Base-by-base conservation (phyloP, 2,888 invertebrate species). In the Aromia moschata region DNA sequence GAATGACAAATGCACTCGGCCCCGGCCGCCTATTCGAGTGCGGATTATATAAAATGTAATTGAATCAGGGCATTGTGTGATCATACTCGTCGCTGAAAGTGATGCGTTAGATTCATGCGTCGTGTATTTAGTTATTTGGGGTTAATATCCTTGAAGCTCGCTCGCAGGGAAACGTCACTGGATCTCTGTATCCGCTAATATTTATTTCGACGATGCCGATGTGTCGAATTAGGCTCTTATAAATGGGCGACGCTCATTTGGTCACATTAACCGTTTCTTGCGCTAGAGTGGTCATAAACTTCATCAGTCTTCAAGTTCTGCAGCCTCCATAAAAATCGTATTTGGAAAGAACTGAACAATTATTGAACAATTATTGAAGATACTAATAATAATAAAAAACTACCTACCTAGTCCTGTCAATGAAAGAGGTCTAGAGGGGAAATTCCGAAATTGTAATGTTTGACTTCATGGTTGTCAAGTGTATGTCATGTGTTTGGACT, bases 1-100 rank as follows among this genome's bases (percentile, higher is more conserved):
- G 77, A 72, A 79, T 80, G 80, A 80, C 80, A 80, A 80, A 80
- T 80, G 80, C 80, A 80, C 78, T 78, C 77, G 71, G 73, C 66
- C 70, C 70, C 65, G n/a, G 69, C 64, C 70, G 71, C 71, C 74
- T 70, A 75, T 79, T 77, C 78, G 77, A 75, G 78, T 79, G 79
- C 79, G 77, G 78, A 80, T 80, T 79, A 79, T 80, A 80, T 79
- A 78, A 79, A 80, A 79, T 76, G 78, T 80, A 80, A 80, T 80
- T 79, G 79, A 80, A 79, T 80, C 78, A 74, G 70, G n/a, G 70
- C 67, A 76, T 77, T 77, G 74, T n/a, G n/a, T 76, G 75, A 78
- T 78, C 74, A 72, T 72, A 75, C 74, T 77, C 77, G 74, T 76
- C 75, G 73, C 75, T 77, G 77, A 75, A 77, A 75, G 73, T 79